These are phyloP conservation scores for Selene dorsalis DNA, from an alignment of 2,797 vertebrate species.

Conservation along the genomic window DNA sequence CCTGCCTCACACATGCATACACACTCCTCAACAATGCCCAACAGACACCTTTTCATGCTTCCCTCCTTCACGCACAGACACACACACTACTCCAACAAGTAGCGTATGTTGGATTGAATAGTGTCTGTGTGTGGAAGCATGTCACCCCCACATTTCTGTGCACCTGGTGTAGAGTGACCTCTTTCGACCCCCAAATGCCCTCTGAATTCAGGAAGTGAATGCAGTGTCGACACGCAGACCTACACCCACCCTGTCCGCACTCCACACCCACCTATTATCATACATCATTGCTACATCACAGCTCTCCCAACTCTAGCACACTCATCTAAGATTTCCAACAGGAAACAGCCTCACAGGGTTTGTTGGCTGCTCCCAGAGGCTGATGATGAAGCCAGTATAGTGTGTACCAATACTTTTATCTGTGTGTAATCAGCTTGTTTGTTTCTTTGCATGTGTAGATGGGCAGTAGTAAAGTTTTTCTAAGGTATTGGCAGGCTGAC, in stretches of 20 bases:
- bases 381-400: constrained; percentile 2
- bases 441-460: constrained; percentile 82
- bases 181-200: constrained; percentile 31
- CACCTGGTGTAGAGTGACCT: constrained; percentile 66
- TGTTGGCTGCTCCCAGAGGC: constrained; percentile 1
- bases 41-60: constrained; percentile 58
- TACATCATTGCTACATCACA: constrained; percentile 56
- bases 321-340: constrained; percentile 41
- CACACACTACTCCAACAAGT: constrained; percentile 44
- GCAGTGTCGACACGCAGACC: constrained; percentile 53
- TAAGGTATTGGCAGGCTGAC: constrained; percentile 95
- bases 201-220: constrained; percentile 52
- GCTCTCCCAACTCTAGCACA: constrained; percentile 45
- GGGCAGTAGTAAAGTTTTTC: constrained; percentile 92
- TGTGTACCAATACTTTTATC: constrained; percentile 1
- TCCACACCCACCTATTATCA: constrained; percentile 68
- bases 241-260: constrained; percentile 36
- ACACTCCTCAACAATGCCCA: constrained; percentile 63
- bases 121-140: constrained; percentile 56
- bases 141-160: constrained; percentile 45
- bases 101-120: constrained; percentile 70
- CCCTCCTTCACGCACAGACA: constrained; percentile 24
- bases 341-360: constrained; percentile 19
- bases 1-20: constrained; percentile 62
- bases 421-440: constrained; percentile 2